Conservation (phyloP, 2,888 invertebrate species). For the Synanthedon andrenaeformis region DNA sequence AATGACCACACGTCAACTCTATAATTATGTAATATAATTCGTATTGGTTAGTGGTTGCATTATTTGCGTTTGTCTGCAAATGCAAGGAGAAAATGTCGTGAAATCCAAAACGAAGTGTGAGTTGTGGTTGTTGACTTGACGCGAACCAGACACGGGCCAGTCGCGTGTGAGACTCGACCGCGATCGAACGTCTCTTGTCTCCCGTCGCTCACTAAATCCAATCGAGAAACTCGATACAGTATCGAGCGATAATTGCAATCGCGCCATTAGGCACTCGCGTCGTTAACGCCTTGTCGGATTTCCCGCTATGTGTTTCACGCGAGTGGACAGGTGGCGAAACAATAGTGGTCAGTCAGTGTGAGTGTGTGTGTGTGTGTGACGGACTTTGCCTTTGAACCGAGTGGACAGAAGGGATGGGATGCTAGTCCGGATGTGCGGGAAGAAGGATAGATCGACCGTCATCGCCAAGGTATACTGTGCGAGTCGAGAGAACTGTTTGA, state of each 20-base stretch:
- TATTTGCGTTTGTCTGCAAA: too few species aligned
- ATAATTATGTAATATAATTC: too few species aligned
- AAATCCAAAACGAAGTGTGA: too few species aligned
- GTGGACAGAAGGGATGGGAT: conserved; percentile 21
- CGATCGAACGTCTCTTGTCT: conserved; percentile 2
- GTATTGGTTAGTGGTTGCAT: too few species aligned
- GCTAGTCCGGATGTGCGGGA: conserved; percentile 39
- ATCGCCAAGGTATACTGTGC: conserved; percentile 36
- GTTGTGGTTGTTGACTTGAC: too few species aligned
- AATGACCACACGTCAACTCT: too few species aligned
- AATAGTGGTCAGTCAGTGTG: conserved; percentile 1
- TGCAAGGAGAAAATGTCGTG: too few species aligned
- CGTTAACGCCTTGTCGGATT: conserved; percentile 10
- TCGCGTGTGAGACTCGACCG: conserved; percentile 1
- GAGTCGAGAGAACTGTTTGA: not conserved
- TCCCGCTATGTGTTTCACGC: conserved; percentile 23
- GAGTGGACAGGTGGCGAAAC: conserved; percentile 26
- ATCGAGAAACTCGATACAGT: not conserved
- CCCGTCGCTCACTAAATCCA: not conserved
- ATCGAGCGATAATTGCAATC: conserved; percentile 5
- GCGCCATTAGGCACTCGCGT: conserved; percentile 7
- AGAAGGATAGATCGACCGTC: conserved; percentile 31
- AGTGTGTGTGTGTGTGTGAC: conserved; percentile 9
- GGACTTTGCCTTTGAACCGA: conserved; percentile 18
- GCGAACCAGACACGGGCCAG: not conserved